Conservation (phyloP, 2,113 vertebrate species). For the Hymenochirus boettgeri region DNA sequence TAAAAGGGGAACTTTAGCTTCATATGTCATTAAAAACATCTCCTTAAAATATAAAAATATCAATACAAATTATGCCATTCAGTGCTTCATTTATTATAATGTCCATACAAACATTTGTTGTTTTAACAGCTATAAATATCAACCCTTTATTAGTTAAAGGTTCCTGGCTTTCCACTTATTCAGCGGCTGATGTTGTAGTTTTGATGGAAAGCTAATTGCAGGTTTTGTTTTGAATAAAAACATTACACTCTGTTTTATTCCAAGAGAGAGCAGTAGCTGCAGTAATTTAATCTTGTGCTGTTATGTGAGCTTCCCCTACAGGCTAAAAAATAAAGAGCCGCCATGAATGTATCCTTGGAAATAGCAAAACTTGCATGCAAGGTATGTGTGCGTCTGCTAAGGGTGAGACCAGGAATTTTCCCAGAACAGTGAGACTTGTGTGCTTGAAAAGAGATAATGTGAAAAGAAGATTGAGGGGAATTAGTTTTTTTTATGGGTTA, state of each 20-base stretch:
- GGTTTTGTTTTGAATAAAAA: constrained; percentile 34
- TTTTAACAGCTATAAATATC: constrained; percentile 8
- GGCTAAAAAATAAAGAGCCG: constrained; percentile 25
- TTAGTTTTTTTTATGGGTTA: not conserved
- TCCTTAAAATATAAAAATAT: constrained; percentile 8
- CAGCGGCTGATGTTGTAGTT: not conserved
- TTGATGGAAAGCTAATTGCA: constrained; percentile 20
- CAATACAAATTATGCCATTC: not conserved
- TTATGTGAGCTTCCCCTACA: constrained; percentile 38
- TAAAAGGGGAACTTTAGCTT: constrained; percentile 10
- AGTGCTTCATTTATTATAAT: constrained; percentile 1
- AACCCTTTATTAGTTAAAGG: constrained; percentile 12
- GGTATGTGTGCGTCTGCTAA: constrained; percentile 15
- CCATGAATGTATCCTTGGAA: not conserved
- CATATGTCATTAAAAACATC: constrained; percentile 5
- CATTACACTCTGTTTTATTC: constrained; percentile 18
- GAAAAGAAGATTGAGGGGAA: not conserved
- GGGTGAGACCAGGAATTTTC: constrained; percentile 23
- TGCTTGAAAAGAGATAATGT: constrained; percentile 11
- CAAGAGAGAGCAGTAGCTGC: constrained; percentile 31
- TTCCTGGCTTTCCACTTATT: constrained; percentile 7
- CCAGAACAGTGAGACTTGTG: constrained; percentile 16
- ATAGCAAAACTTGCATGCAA: constrained; percentile 23
- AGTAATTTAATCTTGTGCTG: constrained; percentile 20
- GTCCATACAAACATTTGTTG: constrained; percentile 2